These are phyloP conservation scores for Amiota mariae DNA, from an alignment of 2,888 invertebrate genomes.

Conservation along the genomic window DNA sequence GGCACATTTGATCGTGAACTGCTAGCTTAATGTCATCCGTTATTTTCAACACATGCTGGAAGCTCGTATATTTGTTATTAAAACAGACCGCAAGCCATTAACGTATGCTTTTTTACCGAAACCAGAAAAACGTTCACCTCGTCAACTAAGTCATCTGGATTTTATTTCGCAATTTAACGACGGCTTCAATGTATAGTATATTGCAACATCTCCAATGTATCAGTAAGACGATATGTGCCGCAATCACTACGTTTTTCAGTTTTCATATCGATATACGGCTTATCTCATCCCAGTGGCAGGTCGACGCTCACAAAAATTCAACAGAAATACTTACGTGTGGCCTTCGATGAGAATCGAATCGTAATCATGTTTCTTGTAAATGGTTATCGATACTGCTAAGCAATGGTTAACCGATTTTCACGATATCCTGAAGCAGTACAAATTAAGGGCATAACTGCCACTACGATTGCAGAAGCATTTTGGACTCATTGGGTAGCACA, in stretches of 20 bases:
- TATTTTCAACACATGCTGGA: not conserved
- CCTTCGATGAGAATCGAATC: not conserved
- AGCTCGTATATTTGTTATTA: no score
- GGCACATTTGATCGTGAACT: not conserved
- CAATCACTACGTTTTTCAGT: not conserved
- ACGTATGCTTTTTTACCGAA: not conserved
- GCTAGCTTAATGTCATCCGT: not conserved
- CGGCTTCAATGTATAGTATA: no score
- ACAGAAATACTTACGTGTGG: not conserved
- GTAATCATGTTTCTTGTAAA: no score
- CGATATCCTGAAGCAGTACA: not conserved
- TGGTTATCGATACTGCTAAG: no score
- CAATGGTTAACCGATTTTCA: no score
- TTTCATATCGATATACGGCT: not conserved
- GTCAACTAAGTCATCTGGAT: constrained; percentile 20
- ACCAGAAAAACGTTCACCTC: not conserved
- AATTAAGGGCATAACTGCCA: not conserved
- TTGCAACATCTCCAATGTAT: not conserved
- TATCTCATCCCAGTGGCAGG: not conserved
- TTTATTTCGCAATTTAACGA: constrained; percentile 36
- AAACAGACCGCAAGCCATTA: not conserved
- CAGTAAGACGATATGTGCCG: not conserved
- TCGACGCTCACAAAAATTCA: not conserved
- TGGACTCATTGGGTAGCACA: not conserved
- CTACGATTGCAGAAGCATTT: not conserved